Conservation (phyloP, 2,113 vertebrate genomes). For the Lepisosteus oculatus region DNA sequence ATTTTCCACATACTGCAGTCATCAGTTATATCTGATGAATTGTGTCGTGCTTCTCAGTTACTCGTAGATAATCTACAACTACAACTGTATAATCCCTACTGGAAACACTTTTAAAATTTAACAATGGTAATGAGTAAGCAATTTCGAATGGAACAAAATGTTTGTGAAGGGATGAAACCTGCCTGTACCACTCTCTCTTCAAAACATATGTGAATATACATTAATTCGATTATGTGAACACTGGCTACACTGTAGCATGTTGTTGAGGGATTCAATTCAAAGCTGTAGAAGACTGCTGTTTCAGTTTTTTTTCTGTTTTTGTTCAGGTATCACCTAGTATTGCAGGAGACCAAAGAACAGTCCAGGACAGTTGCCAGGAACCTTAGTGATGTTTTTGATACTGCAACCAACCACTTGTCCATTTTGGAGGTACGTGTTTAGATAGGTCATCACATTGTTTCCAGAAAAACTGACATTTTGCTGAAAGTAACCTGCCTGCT, state of each 20-base stretch:
- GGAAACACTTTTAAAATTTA: too few relatives aligned
- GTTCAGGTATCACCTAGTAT: slow-evolving; percentile 64
- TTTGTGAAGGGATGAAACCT: too few relatives aligned
- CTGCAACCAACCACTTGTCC: slow-evolving; percentile 52
- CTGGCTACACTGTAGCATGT: too few relatives aligned
- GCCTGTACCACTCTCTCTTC: too few relatives aligned
- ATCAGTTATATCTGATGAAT: not conserved
- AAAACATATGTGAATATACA: too few relatives aligned
- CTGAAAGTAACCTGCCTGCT: too few relatives aligned
- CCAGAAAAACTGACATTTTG: too few relatives aligned
- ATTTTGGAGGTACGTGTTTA: slow-evolving; percentile 52
- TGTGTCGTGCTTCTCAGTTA: not conserved
- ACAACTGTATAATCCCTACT: too few relatives aligned
- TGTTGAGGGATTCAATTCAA: not conserved
- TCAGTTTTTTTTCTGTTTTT: not conserved
- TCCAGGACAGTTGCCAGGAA: slow-evolving; percentile 59
- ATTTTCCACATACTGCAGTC: not conserved
- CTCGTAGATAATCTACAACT: not conserved
- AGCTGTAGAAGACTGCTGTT: not conserved
- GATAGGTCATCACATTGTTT: too few relatives aligned
- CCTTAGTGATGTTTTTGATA: slow-evolving; percentile 49
- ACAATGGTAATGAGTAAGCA: too few relatives aligned
- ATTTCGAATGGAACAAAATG: too few relatives aligned
- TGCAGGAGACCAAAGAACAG: slow-evolving; percentile 69
- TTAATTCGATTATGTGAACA: too few relatives aligned